phyloP scores from a whole-genome alignment of 2,797 vertebrate genomes.

The Harpagifer antarcticus region DNA sequence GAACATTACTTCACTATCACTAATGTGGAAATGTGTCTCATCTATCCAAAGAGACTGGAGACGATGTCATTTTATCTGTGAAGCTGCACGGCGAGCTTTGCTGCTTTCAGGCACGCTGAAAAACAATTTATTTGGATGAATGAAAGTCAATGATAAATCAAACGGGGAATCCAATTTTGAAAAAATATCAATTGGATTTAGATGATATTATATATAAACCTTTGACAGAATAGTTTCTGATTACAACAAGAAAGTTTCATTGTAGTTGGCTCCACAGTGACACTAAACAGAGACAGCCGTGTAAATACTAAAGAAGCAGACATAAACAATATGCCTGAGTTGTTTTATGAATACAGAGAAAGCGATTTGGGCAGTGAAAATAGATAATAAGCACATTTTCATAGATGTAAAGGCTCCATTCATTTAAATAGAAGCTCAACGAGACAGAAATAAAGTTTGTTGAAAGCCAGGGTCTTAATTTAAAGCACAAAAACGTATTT shows the following conservation, averaged over 20 bases:
- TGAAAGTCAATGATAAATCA: constrained; percentile 11
- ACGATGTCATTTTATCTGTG: constrained; percentile 17
- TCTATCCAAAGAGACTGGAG: constrained; percentile 23
- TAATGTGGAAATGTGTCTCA: constrained; percentile 33
- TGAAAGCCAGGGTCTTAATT: constrained; percentile 27
- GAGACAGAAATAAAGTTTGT: constrained; percentile 22
- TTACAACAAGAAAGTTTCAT: constrained; percentile 8
- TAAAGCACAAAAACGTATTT: constrained; percentile 25
- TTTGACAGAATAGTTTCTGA: constrained; percentile 23
- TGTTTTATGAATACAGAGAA: constrained; percentile 46
- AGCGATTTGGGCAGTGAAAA: constrained; percentile 44
- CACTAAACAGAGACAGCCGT: constrained; percentile 42
- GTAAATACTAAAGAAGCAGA: constrained; percentile 51
- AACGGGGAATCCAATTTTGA: neutral
- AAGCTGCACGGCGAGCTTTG: neutral
- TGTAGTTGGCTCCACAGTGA: constrained; percentile 20
- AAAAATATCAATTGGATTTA: constrained; percentile 27
- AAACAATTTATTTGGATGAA: constrained; percentile 20
- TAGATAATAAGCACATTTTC: constrained; percentile 48
- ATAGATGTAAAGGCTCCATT: constrained; percentile 42
- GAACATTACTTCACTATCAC: constrained; percentile 36
- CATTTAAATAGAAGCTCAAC: constrained; percentile 32
- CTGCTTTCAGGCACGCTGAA: constrained; percentile 23
- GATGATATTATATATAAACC: constrained; percentile 24
- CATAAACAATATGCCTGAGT: constrained; percentile 44